Conservation (phyloP, 2,888 invertebrate genomes). For the Bellardia bayeri region DNA sequence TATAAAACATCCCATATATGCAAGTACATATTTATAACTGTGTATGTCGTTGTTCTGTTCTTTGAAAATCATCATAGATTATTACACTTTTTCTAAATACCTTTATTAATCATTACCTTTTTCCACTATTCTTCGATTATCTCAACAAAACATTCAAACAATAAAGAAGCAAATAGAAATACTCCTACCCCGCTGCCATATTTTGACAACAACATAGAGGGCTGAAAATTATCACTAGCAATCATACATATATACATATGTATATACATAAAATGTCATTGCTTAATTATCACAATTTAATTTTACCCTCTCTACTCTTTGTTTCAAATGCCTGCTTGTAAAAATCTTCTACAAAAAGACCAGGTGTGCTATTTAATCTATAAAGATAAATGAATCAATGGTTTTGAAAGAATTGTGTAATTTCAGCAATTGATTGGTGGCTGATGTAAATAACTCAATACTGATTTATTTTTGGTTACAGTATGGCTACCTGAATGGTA, state of each 20-base stretch:
- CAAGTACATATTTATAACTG: too few species aligned
- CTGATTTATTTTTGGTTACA: not conserved
- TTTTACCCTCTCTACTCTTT: not conserved
- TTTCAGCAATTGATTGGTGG: constrained; percentile 30
- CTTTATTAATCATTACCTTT: constrained; percentile 15
- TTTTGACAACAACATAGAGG: constrained; percentile 64
- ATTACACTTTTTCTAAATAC: not conserved
- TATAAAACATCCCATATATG: too few species aligned
- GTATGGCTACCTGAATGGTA: not conserved
- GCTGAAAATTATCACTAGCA: constrained; percentile 38
- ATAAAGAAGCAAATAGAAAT: not conserved
- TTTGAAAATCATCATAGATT: not conserved
- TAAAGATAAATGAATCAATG: not conserved
- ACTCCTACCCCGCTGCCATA: constrained; percentile 34
- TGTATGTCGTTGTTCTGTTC: too few species aligned
- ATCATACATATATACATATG: too few species aligned
- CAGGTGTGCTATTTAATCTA: constrained; percentile 37
- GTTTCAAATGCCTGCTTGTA: not conserved
- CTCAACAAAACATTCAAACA: constrained; percentile 6
- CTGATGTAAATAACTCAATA: not conserved
- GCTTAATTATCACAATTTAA: not conserved
- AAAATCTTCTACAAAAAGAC: constrained; percentile 5
- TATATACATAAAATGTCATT: constrained; percentile 5
- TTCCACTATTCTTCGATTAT: not conserved
- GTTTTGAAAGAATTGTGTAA: not conserved